Evolutionary conservation across 1,140 invertebrate species (phyloP).

Genomic region (Rhopalosiphum padi): DNA sequence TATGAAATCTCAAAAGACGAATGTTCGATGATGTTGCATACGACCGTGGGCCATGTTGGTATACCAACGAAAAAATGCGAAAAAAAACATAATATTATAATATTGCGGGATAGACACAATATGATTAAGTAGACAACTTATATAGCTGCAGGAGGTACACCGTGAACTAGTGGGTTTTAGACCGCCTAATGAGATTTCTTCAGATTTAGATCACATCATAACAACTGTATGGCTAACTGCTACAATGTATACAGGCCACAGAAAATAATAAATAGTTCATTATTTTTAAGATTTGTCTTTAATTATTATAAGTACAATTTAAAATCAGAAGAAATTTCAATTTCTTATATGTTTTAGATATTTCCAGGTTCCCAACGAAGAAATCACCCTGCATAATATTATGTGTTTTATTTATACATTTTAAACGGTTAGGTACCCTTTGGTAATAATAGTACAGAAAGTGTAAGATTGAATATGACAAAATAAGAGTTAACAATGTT

Average conservation of each 20-base stretch:
- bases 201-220: background rate
- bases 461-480: too few relatives aligned
- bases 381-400: too few relatives aligned
- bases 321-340: background rate
- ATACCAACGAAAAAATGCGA: background rate
- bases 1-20: background rate
- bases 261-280: background rate
- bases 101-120: background rate
- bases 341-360: background rate
- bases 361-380: background rate
- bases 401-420: too few relatives aligned
- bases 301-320: background rate
- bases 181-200: background rate
- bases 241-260: background rate
- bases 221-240: background rate
- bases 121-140: background rate
- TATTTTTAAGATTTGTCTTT: background rate
- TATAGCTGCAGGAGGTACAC: background rate
- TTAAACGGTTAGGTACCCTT: too few relatives aligned
- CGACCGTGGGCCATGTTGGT: too few relatives aligned
- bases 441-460: too few relatives aligned
- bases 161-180: background rate
- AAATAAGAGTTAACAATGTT: too few relatives aligned
- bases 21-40: background rate
- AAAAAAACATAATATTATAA: background rate